A percentile compares a stretch with the other conserved stretches of the same genome.
phyloP scores from a whole-genome alignment of 2,888 invertebrate genomes.

The Apoda limacodes region DNA sequence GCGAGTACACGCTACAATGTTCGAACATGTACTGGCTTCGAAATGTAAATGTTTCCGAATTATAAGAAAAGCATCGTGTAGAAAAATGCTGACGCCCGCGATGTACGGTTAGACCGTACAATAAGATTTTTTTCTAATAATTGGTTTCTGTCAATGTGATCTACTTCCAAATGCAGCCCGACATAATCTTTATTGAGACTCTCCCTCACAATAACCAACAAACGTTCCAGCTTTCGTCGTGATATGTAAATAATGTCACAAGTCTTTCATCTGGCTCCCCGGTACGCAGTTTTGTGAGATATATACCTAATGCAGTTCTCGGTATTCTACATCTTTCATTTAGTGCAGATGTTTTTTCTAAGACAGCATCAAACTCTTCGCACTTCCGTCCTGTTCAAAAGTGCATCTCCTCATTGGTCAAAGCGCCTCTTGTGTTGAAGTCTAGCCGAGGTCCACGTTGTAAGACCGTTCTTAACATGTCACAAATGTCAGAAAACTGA shows the following conservation, averaged over 20 bases:
- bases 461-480: too few species aligned
- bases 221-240: constrained; percentile 7
- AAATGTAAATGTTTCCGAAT: too few species aligned
- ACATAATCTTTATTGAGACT: constrained; percentile 7
- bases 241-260: constrained; percentile 8
- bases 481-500: constrained; percentile 10
- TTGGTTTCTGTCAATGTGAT: background rate
- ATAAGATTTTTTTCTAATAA: background rate
- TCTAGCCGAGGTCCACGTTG: constrained; percentile 8
- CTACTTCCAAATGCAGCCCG: background rate
- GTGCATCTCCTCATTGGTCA: constrained; percentile 10
- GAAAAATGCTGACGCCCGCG: too few species aligned
- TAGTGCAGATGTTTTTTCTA: constrained; percentile 6
- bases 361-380: too few species aligned
- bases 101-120: too few species aligned
- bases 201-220: too few species aligned
- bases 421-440: constrained; percentile 9
- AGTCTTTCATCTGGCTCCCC: constrained; percentile 9
- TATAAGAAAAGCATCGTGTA: too few species aligned
- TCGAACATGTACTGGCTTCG: too few species aligned
- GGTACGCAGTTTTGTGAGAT: constrained; percentile 6
- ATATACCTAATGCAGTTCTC: constrained; percentile 12
- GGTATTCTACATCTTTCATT: constrained; percentile 8
- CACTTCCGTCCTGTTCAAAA: constrained; percentile 8
- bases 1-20: too few species aligned